Conservation (phyloP, 2,113 vertebrate species). For the Ornithorhynchus anatinus region DNA sequence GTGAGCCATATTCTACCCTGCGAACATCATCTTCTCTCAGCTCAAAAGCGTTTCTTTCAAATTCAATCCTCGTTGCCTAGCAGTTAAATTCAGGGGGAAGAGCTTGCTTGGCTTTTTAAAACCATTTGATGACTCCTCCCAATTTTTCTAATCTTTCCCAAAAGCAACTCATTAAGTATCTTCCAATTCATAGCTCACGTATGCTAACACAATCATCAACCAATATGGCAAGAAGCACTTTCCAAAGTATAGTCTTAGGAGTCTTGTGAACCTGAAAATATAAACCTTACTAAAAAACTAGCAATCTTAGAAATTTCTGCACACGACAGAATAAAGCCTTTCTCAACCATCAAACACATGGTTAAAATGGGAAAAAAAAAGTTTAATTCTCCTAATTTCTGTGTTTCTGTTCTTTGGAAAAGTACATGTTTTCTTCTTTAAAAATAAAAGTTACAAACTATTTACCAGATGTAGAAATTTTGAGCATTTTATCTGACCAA, state of each 20-base stretch:
- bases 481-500: slow-evolving; percentile 44
- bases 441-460: slow-evolving; percentile 60
- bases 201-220: slow-evolving; percentile 6
- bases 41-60: no score
- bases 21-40: no score
- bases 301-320: slow-evolving; percentile 25
- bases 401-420: slow-evolving; percentile 51
- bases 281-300: slow-evolving; percentile 27
- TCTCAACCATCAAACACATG: slow-evolving; percentile 18
- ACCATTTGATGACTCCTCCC: not conserved
- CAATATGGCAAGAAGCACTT: slow-evolving; percentile 17
- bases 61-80: not conserved
- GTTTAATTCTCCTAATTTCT: slow-evolving; percentile 15
- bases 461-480: slow-evolving; percentile 55
- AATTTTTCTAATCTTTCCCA: not conserved
- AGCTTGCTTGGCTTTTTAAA: not conserved
- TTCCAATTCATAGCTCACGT: not conserved
- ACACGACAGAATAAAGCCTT: slow-evolving; percentile 26
- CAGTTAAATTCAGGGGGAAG: not conserved
- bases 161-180: not conserved
- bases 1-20: no score
- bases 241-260: slow-evolving; percentile 29
- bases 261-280: slow-evolving; percentile 25
- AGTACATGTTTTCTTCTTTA: slow-evolving; percentile 55
- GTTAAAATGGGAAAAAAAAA: no score